A percentile compares a stretch with the other conserved stretches of the same genome.
Conservation (phyloP, 2,888 invertebrate species). For the Oscheius sp. region DNA sequence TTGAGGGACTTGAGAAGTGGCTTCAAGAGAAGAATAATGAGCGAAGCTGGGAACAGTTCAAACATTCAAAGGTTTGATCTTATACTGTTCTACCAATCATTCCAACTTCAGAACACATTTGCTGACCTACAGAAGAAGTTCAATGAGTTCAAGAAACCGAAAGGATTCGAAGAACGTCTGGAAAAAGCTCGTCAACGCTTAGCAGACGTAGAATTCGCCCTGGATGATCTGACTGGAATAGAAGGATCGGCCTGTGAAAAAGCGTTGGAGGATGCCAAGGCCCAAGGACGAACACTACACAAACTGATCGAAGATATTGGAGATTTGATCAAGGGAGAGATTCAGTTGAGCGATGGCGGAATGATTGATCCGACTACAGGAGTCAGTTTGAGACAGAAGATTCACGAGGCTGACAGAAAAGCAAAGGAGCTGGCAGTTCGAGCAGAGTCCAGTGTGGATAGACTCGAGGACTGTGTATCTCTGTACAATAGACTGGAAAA, state of each 20-base stretch:
- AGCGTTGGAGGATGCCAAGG: conserved; percentile 51
- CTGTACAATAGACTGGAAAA: conserved; percentile 42
- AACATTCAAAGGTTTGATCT: conserved; percentile 49
- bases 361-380: conserved; percentile 56
- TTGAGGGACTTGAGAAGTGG: conserved; percentile 61
- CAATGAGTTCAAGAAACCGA: conserved; percentile 67
- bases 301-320: conserved; percentile 33
- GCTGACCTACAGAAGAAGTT: conserved; percentile 50
- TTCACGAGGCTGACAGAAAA: conserved; percentile 48
- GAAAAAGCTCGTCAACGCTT: conserved; percentile 47
- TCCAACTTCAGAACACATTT: conserved; percentile 44
- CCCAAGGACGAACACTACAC: conserved; percentile 35
- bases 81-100: no score
- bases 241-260: conserved; percentile 51
- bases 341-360: conserved; percentile 40
- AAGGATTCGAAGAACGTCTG: conserved; percentile 59
- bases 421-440: conserved; percentile 47
- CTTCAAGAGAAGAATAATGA: conserved; percentile 44
- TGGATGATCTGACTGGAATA: conserved; percentile 66
- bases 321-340: conserved; percentile 43
- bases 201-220: conserved; percentile 59
- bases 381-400: conserved; percentile 36
- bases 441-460: conserved; percentile 54
- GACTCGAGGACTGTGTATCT: conserved; percentile 63
- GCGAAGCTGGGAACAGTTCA: conserved; percentile 52